phyloP scores from a whole-genome alignment of 1,140 invertebrate genomes.

The Megalonaias nervosa region DNA sequence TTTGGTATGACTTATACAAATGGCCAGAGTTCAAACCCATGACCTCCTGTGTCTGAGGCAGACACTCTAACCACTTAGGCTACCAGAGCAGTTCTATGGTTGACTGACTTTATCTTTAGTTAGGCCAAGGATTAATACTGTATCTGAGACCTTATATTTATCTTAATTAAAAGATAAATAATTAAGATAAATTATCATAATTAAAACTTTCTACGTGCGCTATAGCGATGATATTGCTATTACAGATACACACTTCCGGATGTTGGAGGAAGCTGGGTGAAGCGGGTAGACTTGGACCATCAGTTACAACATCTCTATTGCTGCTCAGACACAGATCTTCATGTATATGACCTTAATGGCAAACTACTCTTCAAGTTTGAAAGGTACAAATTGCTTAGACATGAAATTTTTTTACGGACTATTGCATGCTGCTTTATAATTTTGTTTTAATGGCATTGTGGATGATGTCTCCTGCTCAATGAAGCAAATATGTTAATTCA shows the following conservation, averaged over 20 bases:
- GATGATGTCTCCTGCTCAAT: no score
- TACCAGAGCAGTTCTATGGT: no score
- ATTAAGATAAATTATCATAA: neutral
- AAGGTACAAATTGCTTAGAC: conserved; percentile 43
- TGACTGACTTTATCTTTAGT: no score
- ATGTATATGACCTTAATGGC: conserved; percentile 66
- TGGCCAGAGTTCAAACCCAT: no score
- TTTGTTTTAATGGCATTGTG: no score
- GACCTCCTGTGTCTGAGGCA: no score
- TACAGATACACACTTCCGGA: conserved; percentile 63
- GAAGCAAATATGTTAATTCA: no score
- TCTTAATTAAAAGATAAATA: neutral
- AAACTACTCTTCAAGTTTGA: conserved; percentile 62
- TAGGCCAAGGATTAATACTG: no score
- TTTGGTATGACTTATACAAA: no score
- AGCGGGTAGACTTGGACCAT: conserved; percentile 66
- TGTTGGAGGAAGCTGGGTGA: conserved; percentile 70
- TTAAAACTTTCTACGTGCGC: neutral
- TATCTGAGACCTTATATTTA: neutral
- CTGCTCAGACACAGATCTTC: conserved; percentile 68
- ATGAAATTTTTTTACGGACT: no score
- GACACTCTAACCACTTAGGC: no score
- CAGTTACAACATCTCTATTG: conserved; percentile 67
- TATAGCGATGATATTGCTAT: neutral
- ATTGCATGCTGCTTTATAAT: no score